phyloP scores from a whole-genome alignment of 2,888 invertebrate species.

The Boloria selene region DNA sequence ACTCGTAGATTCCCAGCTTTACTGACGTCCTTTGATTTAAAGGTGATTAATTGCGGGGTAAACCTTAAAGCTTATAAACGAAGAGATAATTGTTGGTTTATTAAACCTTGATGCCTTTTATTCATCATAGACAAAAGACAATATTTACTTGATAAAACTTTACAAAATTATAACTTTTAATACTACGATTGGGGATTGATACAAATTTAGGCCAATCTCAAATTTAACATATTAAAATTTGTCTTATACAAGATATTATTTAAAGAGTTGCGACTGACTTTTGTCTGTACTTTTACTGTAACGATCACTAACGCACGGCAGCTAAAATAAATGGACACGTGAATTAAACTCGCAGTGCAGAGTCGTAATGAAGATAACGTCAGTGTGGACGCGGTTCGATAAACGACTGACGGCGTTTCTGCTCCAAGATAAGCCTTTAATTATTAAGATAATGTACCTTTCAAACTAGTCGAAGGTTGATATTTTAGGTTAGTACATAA shows the following conservation, averaged over 20 bases:
- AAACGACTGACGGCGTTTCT: slow-evolving; percentile 74
- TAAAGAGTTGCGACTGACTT: slow-evolving; percentile 10
- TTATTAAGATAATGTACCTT: slow-evolving; percentile 66
- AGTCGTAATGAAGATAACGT: slow-evolving; percentile 78
- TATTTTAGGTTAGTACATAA: background rate
- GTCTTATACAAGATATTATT: background rate
- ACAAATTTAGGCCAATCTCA: background rate
- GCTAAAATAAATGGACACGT: slow-evolving; percentile 76
- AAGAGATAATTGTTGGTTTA: slow-evolving; percentile 72
- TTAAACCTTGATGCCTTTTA: slow-evolving; percentile 51
- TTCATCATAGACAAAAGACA: slow-evolving; percentile 14
- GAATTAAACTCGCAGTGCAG: slow-evolving; percentile 71
- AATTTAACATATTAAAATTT: background rate
- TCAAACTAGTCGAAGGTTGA: slow-evolving; percentile 27
- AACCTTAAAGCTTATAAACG: slow-evolving; percentile 60
- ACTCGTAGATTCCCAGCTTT: slow-evolving; percentile 43
- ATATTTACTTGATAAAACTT: background rate
- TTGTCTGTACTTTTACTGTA: slow-evolving; percentile 16
- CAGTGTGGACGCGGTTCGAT: slow-evolving; percentile 66
- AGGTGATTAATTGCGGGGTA: slow-evolving; percentile 66
- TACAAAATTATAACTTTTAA: no score
- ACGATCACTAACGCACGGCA: slow-evolving; percentile 47
- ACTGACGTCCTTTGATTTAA: slow-evolving; percentile 60
- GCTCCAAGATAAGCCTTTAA: slow-evolving; percentile 71
- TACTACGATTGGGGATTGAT: background rate